A percentile compares a stretch with the other conserved stretches of the same genome.
Conservation (phyloP, 2,797 vertebrate species). For the Hydrolagus colliei region DNA sequence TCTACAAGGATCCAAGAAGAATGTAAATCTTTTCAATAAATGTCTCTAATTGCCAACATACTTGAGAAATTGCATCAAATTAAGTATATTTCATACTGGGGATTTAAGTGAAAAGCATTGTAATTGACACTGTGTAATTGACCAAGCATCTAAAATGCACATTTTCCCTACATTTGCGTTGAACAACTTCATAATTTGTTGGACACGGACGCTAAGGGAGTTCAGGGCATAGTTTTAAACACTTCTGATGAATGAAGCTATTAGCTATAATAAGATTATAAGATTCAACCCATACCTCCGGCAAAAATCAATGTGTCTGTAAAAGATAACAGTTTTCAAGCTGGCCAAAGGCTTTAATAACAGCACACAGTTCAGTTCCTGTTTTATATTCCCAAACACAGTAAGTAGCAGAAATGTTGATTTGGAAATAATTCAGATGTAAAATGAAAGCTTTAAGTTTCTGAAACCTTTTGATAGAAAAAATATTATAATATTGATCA, state of each 20-base stretch:
- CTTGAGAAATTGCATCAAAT: not conserved
- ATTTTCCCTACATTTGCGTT: not conserved
- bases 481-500: not conserved
- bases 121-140: not conserved
- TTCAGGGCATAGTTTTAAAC: not conserved
- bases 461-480: not conserved
- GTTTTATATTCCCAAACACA: not conserved
- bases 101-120: too few relatives aligned
- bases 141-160: not conserved
- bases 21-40: not conserved
- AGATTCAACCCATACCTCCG: not conserved
- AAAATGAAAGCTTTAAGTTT: conserved; percentile 14
- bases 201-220: not conserved
- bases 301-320: not conserved
- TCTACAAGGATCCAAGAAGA: not conserved
- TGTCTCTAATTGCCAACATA: not conserved
- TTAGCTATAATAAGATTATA: not conserved
- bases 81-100: not conserved
- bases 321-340: not conserved
- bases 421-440: conserved; percentile 1
- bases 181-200: not conserved
- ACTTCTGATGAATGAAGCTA: not conserved
- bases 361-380: not conserved
- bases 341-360: not conserved
- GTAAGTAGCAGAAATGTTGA: conserved; percentile 1